These are phyloP conservation scores for Cinclus mexicanus DNA, from an alignment of 2,113 vertebrate genomes.

Conservation along the genomic window DNA sequence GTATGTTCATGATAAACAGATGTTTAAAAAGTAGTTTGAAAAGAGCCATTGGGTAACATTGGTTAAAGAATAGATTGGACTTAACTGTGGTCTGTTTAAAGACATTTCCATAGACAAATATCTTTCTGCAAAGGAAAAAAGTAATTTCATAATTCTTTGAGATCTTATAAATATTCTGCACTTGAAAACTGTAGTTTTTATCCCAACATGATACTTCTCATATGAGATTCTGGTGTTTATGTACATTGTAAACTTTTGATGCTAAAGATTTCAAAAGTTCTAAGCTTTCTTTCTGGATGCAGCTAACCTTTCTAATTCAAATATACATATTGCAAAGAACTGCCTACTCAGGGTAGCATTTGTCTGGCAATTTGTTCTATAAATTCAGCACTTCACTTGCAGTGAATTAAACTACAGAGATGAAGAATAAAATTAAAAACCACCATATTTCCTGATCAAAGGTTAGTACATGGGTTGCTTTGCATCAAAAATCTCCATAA, in stretches of 20 bases:
- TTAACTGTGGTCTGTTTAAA: neutral
- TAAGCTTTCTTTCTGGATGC: neutral
- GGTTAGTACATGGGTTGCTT: neutral
- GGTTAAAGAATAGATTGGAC: neutral
- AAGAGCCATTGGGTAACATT: neutral
- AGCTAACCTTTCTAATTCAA: neutral
- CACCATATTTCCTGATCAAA: neutral
- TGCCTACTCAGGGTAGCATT: neutral
- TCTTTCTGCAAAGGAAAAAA: neutral
- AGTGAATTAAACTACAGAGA: neutral
- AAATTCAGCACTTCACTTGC: neutral
- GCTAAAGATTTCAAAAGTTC: neutral
- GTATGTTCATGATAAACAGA: neutral
- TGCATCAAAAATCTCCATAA: neutral
- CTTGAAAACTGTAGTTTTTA: neutral
- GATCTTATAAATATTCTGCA: neutral
- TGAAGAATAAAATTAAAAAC: neutral
- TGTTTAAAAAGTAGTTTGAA: neutral
- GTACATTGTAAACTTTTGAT: neutral
- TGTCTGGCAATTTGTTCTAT: neutral
- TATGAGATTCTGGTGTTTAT: neutral
- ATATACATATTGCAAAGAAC: neutral
- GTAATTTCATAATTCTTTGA: neutral
- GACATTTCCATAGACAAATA: neutral
- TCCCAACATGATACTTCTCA: neutral